These are phyloP conservation scores for Helicolenus hilgendorfi DNA, from an alignment of 2,797 vertebrate genomes.

Conservation along the genomic window DNA sequence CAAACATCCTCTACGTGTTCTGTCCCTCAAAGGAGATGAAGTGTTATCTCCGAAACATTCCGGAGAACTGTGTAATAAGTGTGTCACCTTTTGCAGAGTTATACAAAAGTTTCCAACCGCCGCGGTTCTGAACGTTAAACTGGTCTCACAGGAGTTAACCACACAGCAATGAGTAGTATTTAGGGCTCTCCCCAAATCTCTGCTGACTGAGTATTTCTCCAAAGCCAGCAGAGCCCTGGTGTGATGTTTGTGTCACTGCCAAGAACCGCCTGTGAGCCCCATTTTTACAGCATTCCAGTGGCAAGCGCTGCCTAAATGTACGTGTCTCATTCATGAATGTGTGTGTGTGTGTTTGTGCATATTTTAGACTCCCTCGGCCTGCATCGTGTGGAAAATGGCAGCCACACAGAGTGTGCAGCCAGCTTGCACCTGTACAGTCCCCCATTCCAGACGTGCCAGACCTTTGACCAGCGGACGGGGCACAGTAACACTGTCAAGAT, in stretches of 20 bases:
- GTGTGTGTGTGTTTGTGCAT: background rate
- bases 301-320: background rate
- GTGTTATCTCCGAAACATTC: background rate
- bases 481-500: constrained; percentile 95
- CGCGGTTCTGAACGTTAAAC: constrained; percentile 4
- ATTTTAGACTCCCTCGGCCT: constrained; percentile 94
- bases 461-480: constrained; percentile 98
- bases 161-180: constrained; percentile 12
- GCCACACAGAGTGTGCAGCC: constrained; percentile 95
- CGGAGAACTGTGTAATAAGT: background rate
- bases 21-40: background rate
- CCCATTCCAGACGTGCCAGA: constrained; percentile 94
- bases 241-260: constrained; percentile 45
- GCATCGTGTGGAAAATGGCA: constrained; percentile 97
- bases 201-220: constrained; percentile 8
- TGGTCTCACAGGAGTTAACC: background rate
- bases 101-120: background rate
- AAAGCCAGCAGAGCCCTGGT: constrained; percentile 25
- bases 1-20: background rate
- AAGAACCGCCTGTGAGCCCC: background rate
- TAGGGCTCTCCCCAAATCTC: constrained; percentile 1
- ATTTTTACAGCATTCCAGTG: constrained; percentile 51
- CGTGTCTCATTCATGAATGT: background rate
- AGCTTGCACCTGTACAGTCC: constrained; percentile 98
- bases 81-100: background rate